Base-by-base conservation (phyloP, 2,888 invertebrate species). In the Eucriotettix oculatus region DNA sequence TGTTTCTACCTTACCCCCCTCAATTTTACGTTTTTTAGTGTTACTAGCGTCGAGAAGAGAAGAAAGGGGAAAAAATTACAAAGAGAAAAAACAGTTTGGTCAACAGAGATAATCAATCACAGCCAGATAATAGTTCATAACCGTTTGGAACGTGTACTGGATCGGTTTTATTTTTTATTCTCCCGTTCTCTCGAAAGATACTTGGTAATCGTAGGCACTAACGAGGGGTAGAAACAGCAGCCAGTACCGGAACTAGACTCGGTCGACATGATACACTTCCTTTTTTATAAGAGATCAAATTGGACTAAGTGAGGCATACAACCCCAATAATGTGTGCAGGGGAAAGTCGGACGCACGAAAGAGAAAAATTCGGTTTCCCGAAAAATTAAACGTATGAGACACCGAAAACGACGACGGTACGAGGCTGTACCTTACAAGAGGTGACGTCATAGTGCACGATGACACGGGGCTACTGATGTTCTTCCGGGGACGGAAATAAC, bases 41-140 rank as follows among this genome's bases (percentile, higher is more conserved):
- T 29, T 29, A 29, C 29, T 29, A 29, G 29, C 29, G 29, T 29
- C 29, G 29, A 29, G 29, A 29, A 29, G 29, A 29, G 29, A 29
- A 29, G 29, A 29, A 29, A 29, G 29, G 16, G n/a, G 11, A 54
- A 54, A 12, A 48, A 44, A 44, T 17, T 44, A 16, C 16, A 16
- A 40, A 58, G 40, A 29, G n/a, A 57, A 56, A 40, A 40, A n/a
- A 48, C 29, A 63, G 61, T 61, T 75, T 74, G 74, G 75, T 74
- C 74, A 74, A 73, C 69, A 72, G 72, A 72, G 68, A 70, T 61
- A 48, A 74, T 73, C 73, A 75, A 75, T 76, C 76, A 76, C 76
- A 76, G 76, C 76, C 76, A 75, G 75, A 73, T 74, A 75, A 48
- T 75, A 75, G 57, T 59, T 62, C 58, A 17, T 60, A 29, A 29